phyloP scores from a whole-genome alignment of 2,797 vertebrate genomes.

The Peromyscus melanophrys region DNA sequence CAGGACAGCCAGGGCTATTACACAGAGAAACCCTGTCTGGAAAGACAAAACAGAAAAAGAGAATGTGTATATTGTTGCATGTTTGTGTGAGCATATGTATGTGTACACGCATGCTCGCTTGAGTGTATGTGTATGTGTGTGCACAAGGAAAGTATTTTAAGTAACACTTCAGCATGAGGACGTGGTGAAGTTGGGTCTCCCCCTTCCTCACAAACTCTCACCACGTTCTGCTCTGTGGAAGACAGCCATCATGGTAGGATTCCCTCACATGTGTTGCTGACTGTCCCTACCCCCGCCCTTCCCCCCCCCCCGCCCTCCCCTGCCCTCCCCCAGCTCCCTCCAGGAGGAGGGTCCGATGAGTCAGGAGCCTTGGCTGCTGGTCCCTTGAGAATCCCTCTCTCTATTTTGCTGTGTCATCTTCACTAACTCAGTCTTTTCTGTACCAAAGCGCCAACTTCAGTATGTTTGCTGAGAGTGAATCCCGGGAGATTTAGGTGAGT shows the following conservation, averaged over 20 bases:
- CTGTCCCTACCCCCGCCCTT: not conserved
- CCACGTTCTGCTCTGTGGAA: not conserved
- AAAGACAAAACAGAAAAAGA: too few species aligned
- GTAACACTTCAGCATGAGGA: not conserved
- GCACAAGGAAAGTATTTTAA: not conserved
- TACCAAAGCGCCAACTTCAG: not conserved
- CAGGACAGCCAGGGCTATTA: too few species aligned
- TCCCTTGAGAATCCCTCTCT: not conserved
- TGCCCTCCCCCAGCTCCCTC: not conserved
- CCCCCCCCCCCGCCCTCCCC: too few species aligned
- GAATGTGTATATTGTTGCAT: not conserved
- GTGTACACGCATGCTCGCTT: too few species aligned
- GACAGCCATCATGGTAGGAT: too few species aligned
- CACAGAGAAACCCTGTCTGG: too few species aligned
- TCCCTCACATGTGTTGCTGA: not conserved
- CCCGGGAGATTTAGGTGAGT: not conserved
- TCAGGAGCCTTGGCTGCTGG: not conserved
- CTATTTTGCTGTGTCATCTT: not conserved
- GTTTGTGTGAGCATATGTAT: not conserved
- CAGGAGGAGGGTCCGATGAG: fast-evolving
- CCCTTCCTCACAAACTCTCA: not conserved
- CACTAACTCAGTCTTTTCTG: not conserved
- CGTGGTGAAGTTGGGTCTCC: not conserved
- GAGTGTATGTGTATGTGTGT: not conserved
- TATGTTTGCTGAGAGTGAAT: not conserved